These are phyloP conservation scores for Phalacrocorax carbo DNA, from an alignment of 2,113 vertebrate species.

Conservation along the genomic window DNA sequence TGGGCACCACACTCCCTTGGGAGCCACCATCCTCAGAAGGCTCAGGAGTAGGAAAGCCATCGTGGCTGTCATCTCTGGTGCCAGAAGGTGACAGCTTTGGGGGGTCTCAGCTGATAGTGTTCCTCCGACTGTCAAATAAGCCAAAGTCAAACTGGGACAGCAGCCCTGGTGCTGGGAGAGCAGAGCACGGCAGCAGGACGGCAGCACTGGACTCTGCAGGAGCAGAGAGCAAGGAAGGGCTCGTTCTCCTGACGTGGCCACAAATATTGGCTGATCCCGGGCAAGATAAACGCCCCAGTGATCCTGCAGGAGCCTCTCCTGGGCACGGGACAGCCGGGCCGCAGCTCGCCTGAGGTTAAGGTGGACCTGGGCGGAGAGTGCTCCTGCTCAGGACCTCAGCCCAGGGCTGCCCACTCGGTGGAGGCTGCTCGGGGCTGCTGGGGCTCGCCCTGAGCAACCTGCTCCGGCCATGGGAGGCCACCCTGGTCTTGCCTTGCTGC, in stretches of 20 bases:
- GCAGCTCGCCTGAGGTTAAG: background rate
- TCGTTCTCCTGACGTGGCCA: background rate
- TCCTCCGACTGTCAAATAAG: background rate
- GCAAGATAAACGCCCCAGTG: background rate
- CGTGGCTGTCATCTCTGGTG: background rate
- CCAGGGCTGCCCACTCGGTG: background rate
- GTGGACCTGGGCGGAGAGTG: background rate
- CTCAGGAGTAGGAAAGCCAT: background rate
- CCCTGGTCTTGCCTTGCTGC: no score
- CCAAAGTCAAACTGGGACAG: background rate
- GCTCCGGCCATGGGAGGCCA: background rate
- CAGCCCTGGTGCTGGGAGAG: background rate
- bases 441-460: background rate
- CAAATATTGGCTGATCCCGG: slow-evolving; percentile 55
- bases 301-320: background rate
- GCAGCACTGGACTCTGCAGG: background rate
- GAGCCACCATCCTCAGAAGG: background rate
- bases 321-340: background rate
- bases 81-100: background rate
- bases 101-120: background rate
- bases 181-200: fast-evolving
- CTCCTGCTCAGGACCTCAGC: fast-evolving
- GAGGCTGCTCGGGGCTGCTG: background rate
- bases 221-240: background rate
- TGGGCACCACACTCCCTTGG: slow-evolving; percentile 1